Evolutionary conservation across 2,113 vertebrate species (phyloP), one percentile per base, ranked within the genome.

Genomic region (Pachycephala philippinensis): DNA sequence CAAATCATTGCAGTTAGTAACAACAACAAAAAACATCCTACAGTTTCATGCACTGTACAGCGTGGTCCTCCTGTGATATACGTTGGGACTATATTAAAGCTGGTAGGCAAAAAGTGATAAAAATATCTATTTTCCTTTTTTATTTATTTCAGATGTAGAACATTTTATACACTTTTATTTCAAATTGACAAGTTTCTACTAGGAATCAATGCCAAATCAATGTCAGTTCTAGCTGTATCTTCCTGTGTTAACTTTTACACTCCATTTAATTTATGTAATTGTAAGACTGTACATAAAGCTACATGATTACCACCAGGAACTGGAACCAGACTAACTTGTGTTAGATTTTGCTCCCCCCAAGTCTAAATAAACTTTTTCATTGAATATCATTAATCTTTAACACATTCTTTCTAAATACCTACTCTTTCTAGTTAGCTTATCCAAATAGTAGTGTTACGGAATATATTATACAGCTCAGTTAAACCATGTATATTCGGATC

Each of bases 11-110:
- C 10, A 37, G 53, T 42, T 49, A 66, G 26, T 15, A 59, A 44
- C 28, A 76, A 59, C 23, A 72, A 33, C 13, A 45, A 61, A 53
- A 61, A 75, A 6, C 13, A 65, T 23, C 56, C 12, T 61, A 49
- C 11, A 40, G 17, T 63, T 91, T 75, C 61, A 64, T 33, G n/a
- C 4, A 33, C 24, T 30, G 18, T 40, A 79, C 12, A 49, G 33
- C 11, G 30, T 0, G 0, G 7, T 82, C 7, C 23, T 87, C 26
- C 37, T 31, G 23, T 9, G 5, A 77, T 28, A 56, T 22, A 49
- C 1, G n/a, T n/a, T 24, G 13, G 39, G 21, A 63, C 37, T 8
- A 17, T 69, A 33, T 33, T 72, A 81, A 77, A 65, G 30, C 8
- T 54, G 23, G 12, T 10, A 75, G n/a, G 28, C 13, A 78, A 78